Evolutionary conservation across 2,113 vertebrate species (phyloP).

Genomic region (Gobio gobio): DNA sequence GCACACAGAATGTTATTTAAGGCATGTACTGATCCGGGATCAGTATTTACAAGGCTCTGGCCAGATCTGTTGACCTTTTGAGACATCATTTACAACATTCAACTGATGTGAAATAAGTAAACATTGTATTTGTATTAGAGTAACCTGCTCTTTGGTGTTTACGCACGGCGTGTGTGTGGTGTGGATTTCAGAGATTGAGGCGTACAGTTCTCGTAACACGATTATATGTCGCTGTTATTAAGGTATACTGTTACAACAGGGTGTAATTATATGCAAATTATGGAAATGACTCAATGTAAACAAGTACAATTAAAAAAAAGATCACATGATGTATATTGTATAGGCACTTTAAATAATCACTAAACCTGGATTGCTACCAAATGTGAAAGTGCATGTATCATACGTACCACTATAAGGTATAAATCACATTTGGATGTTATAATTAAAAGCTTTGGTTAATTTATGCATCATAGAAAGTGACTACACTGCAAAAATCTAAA

Average conservation of each 20-base stretch:
- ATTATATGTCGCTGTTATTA: not conserved
- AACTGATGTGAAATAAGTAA: not conserved
- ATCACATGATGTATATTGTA: not conserved
- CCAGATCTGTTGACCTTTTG: not conserved
- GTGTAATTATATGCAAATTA: not conserved
- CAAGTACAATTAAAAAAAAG: not conserved
- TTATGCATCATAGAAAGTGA: conserved; percentile 37
- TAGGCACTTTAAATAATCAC: conserved; percentile 54
- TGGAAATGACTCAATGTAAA: not conserved
- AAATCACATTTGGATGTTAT: conserved; percentile 43
- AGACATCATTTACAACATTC: not conserved
- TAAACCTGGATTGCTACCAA: conserved; percentile 26
- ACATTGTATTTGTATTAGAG: not conserved
- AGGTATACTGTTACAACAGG: not conserved
- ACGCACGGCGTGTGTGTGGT: not conserved
- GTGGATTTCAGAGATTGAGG: not conserved
- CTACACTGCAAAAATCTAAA: not conserved
- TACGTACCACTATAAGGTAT: conserved; percentile 19
- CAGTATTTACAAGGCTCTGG: conserved; percentile 18
- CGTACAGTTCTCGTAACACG: not conserved
- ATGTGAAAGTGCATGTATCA: conserved; percentile 42
- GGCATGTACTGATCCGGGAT: conserved; percentile 38
- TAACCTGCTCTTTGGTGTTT: not conserved
- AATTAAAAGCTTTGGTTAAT: conserved; percentile 51
- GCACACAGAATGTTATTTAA: conserved; percentile 34